Base-by-base conservation (phyloP, 2,888 invertebrate genomes). In the Folsomia candida region DNA sequence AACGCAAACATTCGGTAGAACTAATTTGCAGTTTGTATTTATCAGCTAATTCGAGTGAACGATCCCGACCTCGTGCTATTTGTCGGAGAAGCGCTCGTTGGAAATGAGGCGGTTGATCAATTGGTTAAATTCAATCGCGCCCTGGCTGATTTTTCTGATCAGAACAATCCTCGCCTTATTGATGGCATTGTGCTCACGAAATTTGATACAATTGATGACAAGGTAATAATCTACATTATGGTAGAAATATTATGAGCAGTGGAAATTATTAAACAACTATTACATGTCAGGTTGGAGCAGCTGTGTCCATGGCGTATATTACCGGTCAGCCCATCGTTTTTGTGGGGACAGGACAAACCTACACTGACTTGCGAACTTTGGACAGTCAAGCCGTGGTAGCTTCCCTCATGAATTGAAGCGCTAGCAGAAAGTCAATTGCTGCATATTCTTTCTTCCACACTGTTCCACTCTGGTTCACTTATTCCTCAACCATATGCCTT, bases 201-300 rank as follows among this genome's bases (percentile, higher is more conserved):
- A 85, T 99, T 99, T 85, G 99, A 99, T 84, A 99, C 99, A 0
- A 98, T 99, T 81, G 99, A 99, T 83, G 99, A 99, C 84, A 98
- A 99, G 87, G 91, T 88, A 80, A 71, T 67, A 37, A 18, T 68
- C 27, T 24, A 11, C 37, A 24, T 25, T 9, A 14, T 18, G 11
- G 14, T 64, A 63, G 11, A 47, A 47, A 9, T 47, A 47, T 47
- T 18, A 14, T 9, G 47, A 47, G 47, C 47, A 47, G 14, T 9
- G 47, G 11, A 47, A 11, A 47, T 47, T 18, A 14, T 47, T 47
- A 9, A 47, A 14, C 14, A 9, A 9, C 9, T 47, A 47, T 47
- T 18, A 47, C 9, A 11, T 47, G n/a, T 37, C 78, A 87, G 86
- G 93, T 99, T 26, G 99, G 99, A 11, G 99, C 99, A 57, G 98